Percentiles rank a stretch among this genome's conserved stretches.
Evolutionary conservation across 1,140 invertebrate species (phyloP).

Genomic region (Eupristina koningsbergeri): DNA sequence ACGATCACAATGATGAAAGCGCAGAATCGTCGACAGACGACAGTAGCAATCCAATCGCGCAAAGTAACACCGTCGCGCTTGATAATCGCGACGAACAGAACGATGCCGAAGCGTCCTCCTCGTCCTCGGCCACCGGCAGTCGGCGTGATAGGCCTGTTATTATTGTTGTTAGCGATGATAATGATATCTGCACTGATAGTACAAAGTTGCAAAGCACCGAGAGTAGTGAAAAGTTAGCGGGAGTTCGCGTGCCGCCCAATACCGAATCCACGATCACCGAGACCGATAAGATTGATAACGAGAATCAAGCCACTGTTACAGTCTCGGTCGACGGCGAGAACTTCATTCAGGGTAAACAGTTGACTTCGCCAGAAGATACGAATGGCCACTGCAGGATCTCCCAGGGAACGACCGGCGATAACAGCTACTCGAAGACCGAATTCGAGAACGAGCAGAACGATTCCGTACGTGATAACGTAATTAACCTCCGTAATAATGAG

Average conservation of each 20-base stretch:
- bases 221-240: constrained; percentile 50
- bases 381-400: constrained; percentile 1
- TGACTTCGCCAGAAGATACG: constrained; percentile 23
- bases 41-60: constrained; percentile 37
- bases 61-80: constrained; percentile 52
- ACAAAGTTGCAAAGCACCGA: constrained; percentile 54
- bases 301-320: constrained; percentile 35
- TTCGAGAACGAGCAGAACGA: constrained; percentile 23
- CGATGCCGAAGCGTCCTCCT: constrained; percentile 45
- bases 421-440: constrained; percentile 23
- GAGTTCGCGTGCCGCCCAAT: constrained; percentile 1
- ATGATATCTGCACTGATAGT: constrained; percentile 9
- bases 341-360: constrained; percentile 35
- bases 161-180: constrained; percentile 34
- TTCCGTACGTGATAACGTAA: not conserved
- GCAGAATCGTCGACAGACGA: constrained; percentile 43
- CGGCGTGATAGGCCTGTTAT: constrained; percentile 20
- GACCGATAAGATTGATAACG: constrained; percentile 45
- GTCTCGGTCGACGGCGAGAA: constrained; percentile 18
- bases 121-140: constrained; percentile 49
- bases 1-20: constrained; percentile 44
- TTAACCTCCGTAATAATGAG: constrained; percentile 20
- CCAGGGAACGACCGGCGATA: constrained; percentile 20
- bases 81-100: constrained; percentile 45
- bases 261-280: constrained; percentile 35